A percentile compares a stretch with the other conserved stretches of the same genome.
Evolutionary conservation across 2,113 vertebrate species (phyloP).

Genomic region (Callorhinus ursinus): DNA sequence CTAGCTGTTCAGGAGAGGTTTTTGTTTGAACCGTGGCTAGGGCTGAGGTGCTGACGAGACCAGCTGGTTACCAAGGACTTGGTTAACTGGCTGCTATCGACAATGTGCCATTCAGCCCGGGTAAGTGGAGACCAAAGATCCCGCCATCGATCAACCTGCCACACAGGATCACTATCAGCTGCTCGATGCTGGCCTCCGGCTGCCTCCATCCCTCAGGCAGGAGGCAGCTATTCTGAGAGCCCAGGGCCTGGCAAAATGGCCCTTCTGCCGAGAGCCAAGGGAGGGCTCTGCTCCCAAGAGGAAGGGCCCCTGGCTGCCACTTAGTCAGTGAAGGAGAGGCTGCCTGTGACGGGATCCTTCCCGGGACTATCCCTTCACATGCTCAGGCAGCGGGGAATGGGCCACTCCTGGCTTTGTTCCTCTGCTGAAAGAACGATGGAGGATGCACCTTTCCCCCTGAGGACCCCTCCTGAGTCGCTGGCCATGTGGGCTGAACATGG

Average conservation of each 20-base stretch:
- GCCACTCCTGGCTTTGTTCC: not conserved
- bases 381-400: not conserved
- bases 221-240: not conserved
- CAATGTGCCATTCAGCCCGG: constrained; percentile 1
- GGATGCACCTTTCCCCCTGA: not conserved
- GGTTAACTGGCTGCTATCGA: constrained; percentile 44
- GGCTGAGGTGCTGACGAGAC: constrained; percentile 70
- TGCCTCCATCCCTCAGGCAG: not conserved
- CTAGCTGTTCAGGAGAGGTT: constrained; percentile 80
- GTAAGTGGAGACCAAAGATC: constrained; percentile 50
- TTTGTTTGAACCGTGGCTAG: constrained; percentile 82
- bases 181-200: not conserved
- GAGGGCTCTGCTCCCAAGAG: not conserved
- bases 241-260: not conserved
- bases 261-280: not conserved
- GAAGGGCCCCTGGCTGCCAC: not conserved
- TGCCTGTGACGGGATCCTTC: not conserved
- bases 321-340: not conserved
- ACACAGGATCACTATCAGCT: not conserved
- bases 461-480: not conserved
- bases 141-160: not conserved
- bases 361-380: no score
- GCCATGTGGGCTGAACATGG: not conserved
- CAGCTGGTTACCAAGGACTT: constrained; percentile 66
- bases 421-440: not conserved